Percentiles rank a stretch among this genome's conserved stretches.
These are phyloP conservation scores for Synergus japonicus DNA, from an alignment of 2,888 invertebrate species.

Conservation along the genomic window DNA sequence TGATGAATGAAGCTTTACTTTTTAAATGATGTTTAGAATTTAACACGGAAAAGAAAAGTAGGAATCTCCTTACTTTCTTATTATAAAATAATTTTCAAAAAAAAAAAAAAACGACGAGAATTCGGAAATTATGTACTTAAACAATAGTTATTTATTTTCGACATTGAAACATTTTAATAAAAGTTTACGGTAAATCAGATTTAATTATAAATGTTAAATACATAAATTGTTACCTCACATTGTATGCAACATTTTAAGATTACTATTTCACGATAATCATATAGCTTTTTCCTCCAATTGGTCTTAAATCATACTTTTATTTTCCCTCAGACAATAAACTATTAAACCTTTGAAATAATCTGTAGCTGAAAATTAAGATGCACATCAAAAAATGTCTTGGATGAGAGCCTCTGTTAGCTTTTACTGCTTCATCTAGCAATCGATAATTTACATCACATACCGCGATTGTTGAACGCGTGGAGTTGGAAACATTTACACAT, in stretches of 20 bases:
- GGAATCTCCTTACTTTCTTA: neutral
- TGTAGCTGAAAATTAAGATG: neutral
- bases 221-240: constrained; percentile 16
- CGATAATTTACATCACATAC: constrained; percentile 17
- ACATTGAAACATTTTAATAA: neutral
- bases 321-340: neutral
- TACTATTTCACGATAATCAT: constrained; percentile 36
- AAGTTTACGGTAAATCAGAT: constrained; percentile 3
- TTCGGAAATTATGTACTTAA: neutral
- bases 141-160: neutral
- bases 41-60: neutral
- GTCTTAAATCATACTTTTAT: constrained; percentile 26
- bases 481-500: constrained; percentile 32
- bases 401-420: constrained; percentile 10
- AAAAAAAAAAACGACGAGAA: neutral
- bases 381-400: neutral
- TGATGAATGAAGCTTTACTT: no score
- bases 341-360: neutral
- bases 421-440: constrained; percentile 2
- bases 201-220: constrained; percentile 16
- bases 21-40: neutral
- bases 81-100: neutral
- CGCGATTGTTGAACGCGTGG: constrained; percentile 26
- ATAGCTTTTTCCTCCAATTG: constrained; percentile 21
- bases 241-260: constrained; percentile 8